phyloP scores from a whole-genome alignment of 2,797 vertebrate species.

The Spondyliosoma cantharus region DNA sequence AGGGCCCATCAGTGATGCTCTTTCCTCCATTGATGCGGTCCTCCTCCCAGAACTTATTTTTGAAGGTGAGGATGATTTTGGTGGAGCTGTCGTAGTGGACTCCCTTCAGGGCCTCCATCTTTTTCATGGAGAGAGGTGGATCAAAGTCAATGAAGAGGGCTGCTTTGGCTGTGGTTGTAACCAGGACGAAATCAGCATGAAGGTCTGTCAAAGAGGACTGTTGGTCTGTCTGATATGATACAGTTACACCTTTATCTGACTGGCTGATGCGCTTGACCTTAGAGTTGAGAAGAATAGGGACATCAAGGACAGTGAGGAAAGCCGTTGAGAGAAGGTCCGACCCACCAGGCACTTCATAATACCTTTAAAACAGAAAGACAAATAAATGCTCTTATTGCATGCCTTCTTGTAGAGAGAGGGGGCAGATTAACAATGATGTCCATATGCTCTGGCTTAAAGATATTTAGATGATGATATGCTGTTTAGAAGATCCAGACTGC shows the following conservation, averaged over 20 bases:
- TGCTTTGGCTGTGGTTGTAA: conserved; percentile 83
- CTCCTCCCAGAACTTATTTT: conserved; percentile 43
- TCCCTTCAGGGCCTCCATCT: conserved; percentile 51
- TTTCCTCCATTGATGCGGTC: conserved; percentile 55
- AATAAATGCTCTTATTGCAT: too few relatives aligned
- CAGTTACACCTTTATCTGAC: conserved; percentile 51
- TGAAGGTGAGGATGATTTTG: conserved; percentile 67
- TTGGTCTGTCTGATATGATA: conserved; percentile 58
- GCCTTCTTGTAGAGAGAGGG: too few relatives aligned
- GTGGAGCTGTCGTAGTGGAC: conserved; percentile 67
- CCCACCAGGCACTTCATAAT: conserved; percentile 82
- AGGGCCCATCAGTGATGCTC: conserved; percentile 53
- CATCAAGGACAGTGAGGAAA: conserved; percentile 64
- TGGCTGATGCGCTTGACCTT: conserved; percentile 76
- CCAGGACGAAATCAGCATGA: conserved; percentile 73
- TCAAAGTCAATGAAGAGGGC: conserved; percentile 78
- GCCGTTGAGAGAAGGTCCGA: conserved; percentile 79
- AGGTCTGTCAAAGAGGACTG: conserved; percentile 10
- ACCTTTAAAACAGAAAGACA: conserved; percentile 72
- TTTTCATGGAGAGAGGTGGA: conserved; percentile 72
- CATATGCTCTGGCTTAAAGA: too few relatives aligned
- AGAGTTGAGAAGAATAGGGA: conserved; percentile 66
- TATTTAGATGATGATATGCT: too few relatives aligned
- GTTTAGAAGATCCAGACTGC: too few relatives aligned
- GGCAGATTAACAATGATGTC: too few relatives aligned